Evolutionary conservation across 2,888 invertebrate genomes (phyloP).

Genomic region (Ichneumoninae sp.): DNA sequence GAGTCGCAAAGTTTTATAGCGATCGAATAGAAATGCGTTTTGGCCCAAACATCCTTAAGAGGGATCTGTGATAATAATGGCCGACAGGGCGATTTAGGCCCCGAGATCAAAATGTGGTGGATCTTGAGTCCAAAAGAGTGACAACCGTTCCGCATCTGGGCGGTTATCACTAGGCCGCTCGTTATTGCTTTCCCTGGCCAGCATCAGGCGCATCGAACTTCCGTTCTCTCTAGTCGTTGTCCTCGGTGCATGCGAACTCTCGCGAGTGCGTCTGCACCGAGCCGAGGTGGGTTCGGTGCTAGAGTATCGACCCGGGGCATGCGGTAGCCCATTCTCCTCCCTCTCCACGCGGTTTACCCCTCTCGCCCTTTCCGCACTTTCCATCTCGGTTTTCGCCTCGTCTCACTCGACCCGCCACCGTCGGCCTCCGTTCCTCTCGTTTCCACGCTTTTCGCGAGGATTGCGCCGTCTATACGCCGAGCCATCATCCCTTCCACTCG

Average conservation of each 20-base stretch:
- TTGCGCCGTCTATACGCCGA: not conserved
- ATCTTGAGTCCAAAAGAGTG: not conserved
- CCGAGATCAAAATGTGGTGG: not conserved
- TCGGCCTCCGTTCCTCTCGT: not conserved
- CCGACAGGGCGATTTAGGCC: not conserved
- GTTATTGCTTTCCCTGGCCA: conserved; percentile 27
- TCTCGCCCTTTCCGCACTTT: conserved; percentile 40
- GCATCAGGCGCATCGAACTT: conserved; percentile 55
- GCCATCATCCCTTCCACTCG: conserved; percentile 18
- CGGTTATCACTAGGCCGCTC: not conserved
- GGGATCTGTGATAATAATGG: too few species aligned
- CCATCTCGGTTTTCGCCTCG: conserved; percentile 32
- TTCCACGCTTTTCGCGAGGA: not conserved
- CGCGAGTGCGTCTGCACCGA: conserved; percentile 72
- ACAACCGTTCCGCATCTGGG: not conserved
- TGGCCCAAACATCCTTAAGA: too few species aligned
- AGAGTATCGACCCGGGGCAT: conserved; percentile 80
- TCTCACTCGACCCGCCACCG: not conserved
- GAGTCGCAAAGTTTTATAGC: too few species aligned
- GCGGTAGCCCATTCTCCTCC: conserved; percentile 57
- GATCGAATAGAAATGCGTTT: too few species aligned
- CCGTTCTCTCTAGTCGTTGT: conserved; percentile 54
- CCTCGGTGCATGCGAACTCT: conserved; percentile 74
- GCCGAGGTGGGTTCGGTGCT: conserved; percentile 70
- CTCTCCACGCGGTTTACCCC: conserved; percentile 44